A percentile compares a stretch with the other conserved stretches of the same genome.
These are phyloP conservation scores for Phycodurus eques DNA, from an alignment of 2,113 vertebrate genomes.

Conservation along the genomic window DNA sequence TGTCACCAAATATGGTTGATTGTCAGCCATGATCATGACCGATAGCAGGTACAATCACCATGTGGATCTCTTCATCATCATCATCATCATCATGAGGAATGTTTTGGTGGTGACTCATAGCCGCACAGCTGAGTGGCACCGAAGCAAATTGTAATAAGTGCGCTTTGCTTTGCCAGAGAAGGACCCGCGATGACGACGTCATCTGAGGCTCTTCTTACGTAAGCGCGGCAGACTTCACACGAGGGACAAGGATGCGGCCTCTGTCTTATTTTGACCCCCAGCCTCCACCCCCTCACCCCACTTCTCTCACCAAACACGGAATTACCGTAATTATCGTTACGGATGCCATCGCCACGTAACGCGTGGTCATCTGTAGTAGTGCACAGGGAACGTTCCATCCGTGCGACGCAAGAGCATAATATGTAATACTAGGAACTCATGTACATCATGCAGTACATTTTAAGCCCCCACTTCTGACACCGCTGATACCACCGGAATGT, in stretches of 20 bases:
- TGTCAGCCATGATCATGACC: neutral
- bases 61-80: neutral
- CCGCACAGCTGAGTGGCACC: conserved; percentile 58
- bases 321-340: too few species aligned
- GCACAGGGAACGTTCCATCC: too few species aligned
- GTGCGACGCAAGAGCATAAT: too few species aligned
- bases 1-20: neutral
- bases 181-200: neutral
- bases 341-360: too few species aligned
- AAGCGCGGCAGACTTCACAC: conserved; percentile 54
- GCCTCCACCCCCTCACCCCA: neutral
- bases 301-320: neutral
- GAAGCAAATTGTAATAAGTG: conserved; percentile 58
- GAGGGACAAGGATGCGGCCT: conserved; percentile 34
- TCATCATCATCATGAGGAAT: conserved; percentile 10
- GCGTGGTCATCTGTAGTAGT: too few species aligned
- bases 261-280: conserved; percentile 2
- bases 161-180: conserved; percentile 43
- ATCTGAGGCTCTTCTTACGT: conserved; percentile 20
- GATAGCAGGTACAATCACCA: neutral
- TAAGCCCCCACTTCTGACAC: too few species aligned
- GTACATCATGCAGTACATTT: too few species aligned
- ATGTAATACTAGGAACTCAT: too few species aligned
- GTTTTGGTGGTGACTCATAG: conserved; percentile 44
- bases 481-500: too few species aligned